Base-by-base conservation (phyloP, 1,140 invertebrate species). In the Caerostris darwini region DNA sequence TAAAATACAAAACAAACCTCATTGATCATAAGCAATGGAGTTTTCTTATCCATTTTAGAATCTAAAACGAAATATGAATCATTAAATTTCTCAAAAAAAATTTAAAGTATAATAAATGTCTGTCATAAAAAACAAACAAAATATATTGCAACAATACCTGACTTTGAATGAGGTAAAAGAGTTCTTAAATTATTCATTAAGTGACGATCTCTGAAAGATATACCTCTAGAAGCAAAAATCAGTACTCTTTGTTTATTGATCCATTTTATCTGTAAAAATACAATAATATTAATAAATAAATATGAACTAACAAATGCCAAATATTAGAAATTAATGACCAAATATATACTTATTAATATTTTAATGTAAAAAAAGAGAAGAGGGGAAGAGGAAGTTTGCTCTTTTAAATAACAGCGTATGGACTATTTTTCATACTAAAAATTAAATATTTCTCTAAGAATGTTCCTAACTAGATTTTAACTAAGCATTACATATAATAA, bases 161-260 rank as follows among this genome's bases (percentile, higher is more conserved):
- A 95, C 96, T 98, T 98, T 94, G 99, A 98, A 96, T 99, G 99
- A 0, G 99, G 99, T 97, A 99, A 98, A 3, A 99, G 95, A 94
- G 97, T 98, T 95, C 98, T 98, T 2, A 99, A 96, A 96, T 99
- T 99, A 95, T 98, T 97, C 98, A 99, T 99, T 4, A 99, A 96
- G 96, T 99, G 99, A 4, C 99, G 97, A 96, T 99, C 98, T 85
- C 98, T 97, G 95, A 98, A 97, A 95, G 97, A 98, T 34, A 99
- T 99, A 61, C 99, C 99, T 95, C 99, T 97, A 5, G 98, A 98
- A 67, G 98, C 97, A 96, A 99, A 98, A 3, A 99, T 97, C 50
- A 99, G 96, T 10, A 99, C 98, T 94, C 99, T 96, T 96, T 99
- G 98, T 95, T 97, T 98, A 96, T 99, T 99, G 61, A 97, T 97